Base-by-base conservation (phyloP, 2,888 invertebrate genomes). In the Seira sanloemensis region DNA sequence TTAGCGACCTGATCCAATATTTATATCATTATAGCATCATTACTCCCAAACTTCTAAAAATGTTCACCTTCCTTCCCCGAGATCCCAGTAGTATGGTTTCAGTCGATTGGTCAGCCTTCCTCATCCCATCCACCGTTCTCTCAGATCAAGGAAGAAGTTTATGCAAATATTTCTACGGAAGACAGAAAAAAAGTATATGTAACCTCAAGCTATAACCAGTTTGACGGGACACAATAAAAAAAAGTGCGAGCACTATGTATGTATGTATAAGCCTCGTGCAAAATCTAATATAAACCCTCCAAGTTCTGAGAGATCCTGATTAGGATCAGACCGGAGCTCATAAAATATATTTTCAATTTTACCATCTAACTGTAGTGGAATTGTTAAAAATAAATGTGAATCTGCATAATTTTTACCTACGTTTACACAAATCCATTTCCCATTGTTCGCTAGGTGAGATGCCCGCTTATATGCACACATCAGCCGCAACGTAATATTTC, bases 161-260 rank as follows among this genome's bases (percentile, higher is more conserved):
- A n/a, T n/a, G n/a, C 65, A n/a, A 58, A 2, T n/a, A 58, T 58
- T 66, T 66, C 26, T 21, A 65, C 68, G 50, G 78, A 68, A 25
- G 37, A 19, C 50, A 25, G 18, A 58, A 62, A 46, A 71, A 21
- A 69, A 66, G 46, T 16, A 69, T 76, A 37, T 76, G 62, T 50
- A 50, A 78, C 46, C 62, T 77, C 4, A 25, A 65, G 54, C 25
- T 69, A 84, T 71, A 84, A 84, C 84, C 84, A 71, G 84, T 84
- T 84, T 84, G 79, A 76, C 84, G 54, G 76, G 84, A 68, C 84
- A 76, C 67, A 5, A 67, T 54, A 78, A 83, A 83, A 78, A 73
- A 73, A 77, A 50, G 7, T 19, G 54, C 23, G 25, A 27, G 58
- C 21, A 66, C 66, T 54, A 62, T 27, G 78, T n/a, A n/a, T n/a